A percentile compares a stretch with the other conserved stretches of the same genome.
phyloP scores from a whole-genome alignment of 2,113 vertebrate species.

The Notarius lentiginosus region DNA sequence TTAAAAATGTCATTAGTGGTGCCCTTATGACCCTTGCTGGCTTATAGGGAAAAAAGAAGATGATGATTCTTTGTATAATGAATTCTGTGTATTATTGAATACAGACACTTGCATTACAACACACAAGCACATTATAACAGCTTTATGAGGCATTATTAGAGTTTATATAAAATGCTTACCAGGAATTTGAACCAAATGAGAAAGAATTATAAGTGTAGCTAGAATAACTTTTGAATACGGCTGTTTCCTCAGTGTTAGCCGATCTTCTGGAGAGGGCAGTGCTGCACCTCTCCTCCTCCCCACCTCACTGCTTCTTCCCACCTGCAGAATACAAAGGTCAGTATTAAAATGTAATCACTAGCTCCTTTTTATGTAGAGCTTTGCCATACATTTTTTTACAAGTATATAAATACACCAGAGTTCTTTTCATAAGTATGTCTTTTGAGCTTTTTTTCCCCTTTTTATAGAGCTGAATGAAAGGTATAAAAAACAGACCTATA shows the following conservation, averaged over 20 bases:
- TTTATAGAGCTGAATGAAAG: too few relatives aligned
- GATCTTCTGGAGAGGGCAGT: constrained; percentile 86
- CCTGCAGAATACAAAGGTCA: constrained; percentile 79
- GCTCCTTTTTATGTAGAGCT: background rate
- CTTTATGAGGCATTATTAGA: background rate
- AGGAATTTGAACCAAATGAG: background rate
- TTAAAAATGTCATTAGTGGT: too few relatives aligned
- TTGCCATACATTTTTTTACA: background rate
- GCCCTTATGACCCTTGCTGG: too few relatives aligned
- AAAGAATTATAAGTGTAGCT: constrained; percentile 14
- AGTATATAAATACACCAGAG: background rate
- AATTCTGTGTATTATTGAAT: background rate
- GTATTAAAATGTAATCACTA: constrained; percentile 45
- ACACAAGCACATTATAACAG: background rate
- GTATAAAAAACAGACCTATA: background rate
- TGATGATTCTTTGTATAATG: background rate
- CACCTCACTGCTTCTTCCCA: constrained; percentile 78
- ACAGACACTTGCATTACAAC: background rate
- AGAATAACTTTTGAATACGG: background rate
- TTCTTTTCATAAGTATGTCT: background rate
- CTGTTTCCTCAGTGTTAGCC: constrained; percentile 75
- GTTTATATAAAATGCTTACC: background rate
- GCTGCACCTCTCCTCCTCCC: constrained; percentile 74
- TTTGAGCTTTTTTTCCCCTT: background rate
- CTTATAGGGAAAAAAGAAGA: too few relatives aligned